Evolutionary conservation across 2,888 invertebrate genomes (phyloP), one percentile per base, ranked within the genome.

Genomic region (Polydrusus tereticollis): DNA sequence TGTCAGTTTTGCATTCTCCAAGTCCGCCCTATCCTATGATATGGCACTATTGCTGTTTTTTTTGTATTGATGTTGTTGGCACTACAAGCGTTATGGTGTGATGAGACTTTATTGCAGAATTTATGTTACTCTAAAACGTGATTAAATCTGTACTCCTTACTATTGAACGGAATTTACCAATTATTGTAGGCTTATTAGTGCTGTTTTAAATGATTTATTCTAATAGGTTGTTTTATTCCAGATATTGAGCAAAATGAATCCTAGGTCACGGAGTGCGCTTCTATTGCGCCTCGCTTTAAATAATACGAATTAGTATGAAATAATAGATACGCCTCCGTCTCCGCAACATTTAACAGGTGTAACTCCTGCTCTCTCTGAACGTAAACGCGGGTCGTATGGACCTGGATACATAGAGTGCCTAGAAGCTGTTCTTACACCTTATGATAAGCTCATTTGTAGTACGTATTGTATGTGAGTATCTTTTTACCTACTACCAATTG

Each of bases 391-490:
- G 14, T 41, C 41, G 41, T 12, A 41, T 41, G 14, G 41, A 41
- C 41, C 41, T 41, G 41, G 41, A n/a, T 41, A 41, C 14, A 41
- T 41, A 41, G 41, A 41, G 41, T 41, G 41, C 50, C 50, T 50
- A 10, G n/a, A n/a, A n/a, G n/a, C n/a, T n/a, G n/a, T n/a, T n/a
- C n/a, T n/a, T n/a, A n/a, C n/a, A n/a, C n/a, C n/a, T n/a, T n/a
- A 50, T 50, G 50, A 20, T 50, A 50, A 50, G 50, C 50, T 50
- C 50, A 50, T 50, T 50, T 50, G 50, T 16, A 50, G 50, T 5
- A 50, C 20, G 50, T 18, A 50, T 50, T 50, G 20, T 50, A 16
- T 50, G 50, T 50, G 50, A 50, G 50, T 50, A 29, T 5, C n/a
- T n/a, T n/a, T n/a, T n/a, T n/a, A n/a, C n/a, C n/a, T n/a, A n/a